Conservation (phyloP, 1,140 invertebrate genomes). For the Temnothorax longispinosus region DNA sequence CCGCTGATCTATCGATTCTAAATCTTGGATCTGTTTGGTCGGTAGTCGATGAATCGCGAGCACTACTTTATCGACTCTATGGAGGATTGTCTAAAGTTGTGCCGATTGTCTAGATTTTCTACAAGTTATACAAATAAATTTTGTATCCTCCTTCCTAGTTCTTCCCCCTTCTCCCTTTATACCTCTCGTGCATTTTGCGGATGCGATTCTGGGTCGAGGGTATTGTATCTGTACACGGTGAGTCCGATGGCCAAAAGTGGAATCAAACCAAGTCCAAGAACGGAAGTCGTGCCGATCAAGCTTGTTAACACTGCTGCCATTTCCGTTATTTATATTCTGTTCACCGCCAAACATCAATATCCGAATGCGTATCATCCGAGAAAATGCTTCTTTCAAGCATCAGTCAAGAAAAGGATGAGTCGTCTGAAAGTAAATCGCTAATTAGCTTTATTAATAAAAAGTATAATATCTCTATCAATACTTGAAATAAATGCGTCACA, state of each 20-base stretch:
- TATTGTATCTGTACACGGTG: slow-evolving; percentile 93
- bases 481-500: neutral
- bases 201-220: slow-evolving; percentile 93
- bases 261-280: slow-evolving; percentile 90
- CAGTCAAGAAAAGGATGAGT: neutral
- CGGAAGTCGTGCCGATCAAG: slow-evolving; percentile 82
- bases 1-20: neutral
- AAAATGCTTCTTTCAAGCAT: neutral
- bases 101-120: neutral
- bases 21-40: neutral
- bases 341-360: slow-evolving; percentile 20
- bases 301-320: slow-evolving; percentile 79
- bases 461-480: neutral
- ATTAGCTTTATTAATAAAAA: slow-evolving; percentile 5
- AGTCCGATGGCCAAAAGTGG: slow-evolving; percentile 92
- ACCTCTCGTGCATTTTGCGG: slow-evolving; percentile 90
- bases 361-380: slow-evolving; percentile 57
- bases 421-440: neutral
- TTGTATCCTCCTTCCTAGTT: neutral
- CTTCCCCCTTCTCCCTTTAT: slow-evolving; percentile 66
- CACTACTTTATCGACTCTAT: neutral
- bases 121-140: neutral
- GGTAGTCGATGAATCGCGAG: neutral
- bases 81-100: neutral
- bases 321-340: slow-evolving; percentile 68